Conservation (phyloP, 2,113 vertebrate genomes). For the Rallus limicola region DNA sequence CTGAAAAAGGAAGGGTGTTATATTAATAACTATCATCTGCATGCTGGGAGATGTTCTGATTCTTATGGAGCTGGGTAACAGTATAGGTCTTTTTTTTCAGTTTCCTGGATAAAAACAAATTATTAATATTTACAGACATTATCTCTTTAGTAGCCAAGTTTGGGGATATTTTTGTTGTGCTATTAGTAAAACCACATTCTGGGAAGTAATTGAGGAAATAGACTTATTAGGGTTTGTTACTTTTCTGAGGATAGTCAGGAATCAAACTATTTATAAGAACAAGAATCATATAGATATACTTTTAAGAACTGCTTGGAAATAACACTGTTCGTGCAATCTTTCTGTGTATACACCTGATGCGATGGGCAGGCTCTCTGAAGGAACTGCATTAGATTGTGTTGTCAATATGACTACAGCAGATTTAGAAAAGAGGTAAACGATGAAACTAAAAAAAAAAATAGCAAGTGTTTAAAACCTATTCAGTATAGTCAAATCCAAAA, state of each 20-base stretch:
- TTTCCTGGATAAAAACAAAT: neutral
- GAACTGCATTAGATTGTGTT: neutral
- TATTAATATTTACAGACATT: neutral
- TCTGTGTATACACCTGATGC: neutral
- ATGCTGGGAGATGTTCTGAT: neutral
- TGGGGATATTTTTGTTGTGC: neutral
- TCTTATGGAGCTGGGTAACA: neutral
- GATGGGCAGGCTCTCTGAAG: neutral
- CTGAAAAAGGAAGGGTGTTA: neutral
- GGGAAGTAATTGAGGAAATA: neutral
- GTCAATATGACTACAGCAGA: neutral
- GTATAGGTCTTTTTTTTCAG: neutral
- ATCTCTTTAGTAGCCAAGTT: neutral
- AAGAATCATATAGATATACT: neutral
- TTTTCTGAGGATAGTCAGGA: neutral
- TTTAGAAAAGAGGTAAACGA: neutral
- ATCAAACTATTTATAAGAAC: neutral
- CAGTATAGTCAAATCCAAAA: neutral
- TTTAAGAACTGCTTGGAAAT: neutral
- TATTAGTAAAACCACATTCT: neutral
- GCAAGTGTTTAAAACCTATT: neutral
- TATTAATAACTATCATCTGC: neutral
- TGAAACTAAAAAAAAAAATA: too few species aligned
- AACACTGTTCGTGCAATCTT: neutral
- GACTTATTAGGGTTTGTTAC: neutral